Conservation (phyloP, 2,888 invertebrate species). For the Mellilla xanthometata region DNA sequence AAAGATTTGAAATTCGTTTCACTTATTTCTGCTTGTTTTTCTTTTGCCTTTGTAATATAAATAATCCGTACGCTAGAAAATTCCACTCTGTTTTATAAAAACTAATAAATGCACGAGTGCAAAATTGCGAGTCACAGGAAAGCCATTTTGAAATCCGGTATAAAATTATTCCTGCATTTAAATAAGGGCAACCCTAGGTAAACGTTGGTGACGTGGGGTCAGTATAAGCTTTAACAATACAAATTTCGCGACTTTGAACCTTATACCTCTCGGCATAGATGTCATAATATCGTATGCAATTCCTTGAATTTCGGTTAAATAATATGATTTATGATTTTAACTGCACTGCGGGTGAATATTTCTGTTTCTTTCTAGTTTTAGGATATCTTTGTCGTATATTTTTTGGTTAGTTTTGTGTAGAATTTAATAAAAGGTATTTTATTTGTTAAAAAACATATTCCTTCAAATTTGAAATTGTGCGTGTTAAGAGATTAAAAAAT, state of each 20-base stretch:
- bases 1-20: too few relatives aligned
- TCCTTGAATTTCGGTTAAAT: conserved; percentile 10
- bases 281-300: not conserved
- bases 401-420: too few relatives aligned
- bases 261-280: not conserved
- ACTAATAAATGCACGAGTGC: too few relatives aligned
- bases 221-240: conserved; percentile 7
- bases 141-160: not conserved
- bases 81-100: too few relatives aligned
- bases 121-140: not conserved
- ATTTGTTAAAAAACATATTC: too few relatives aligned
- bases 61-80: too few relatives aligned
- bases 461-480: too few relatives aligned
- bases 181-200: conserved; percentile 8
- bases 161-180: not conserved
- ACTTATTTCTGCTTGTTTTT: too few relatives aligned
- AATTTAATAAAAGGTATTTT: too few relatives aligned
- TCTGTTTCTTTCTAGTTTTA: conserved; percentile 5
- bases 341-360: conserved; percentile 13
- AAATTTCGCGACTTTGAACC: conserved; percentile 8
- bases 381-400: not conserved
- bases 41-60: too few relatives aligned
- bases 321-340: conserved; percentile 15
- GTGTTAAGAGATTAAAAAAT: too few relatives aligned
- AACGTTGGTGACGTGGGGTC: conserved; percentile 16